Percentiles rank a stretch among this genome's conserved stretches.
phyloP scores from a whole-genome alignment of 2,113 vertebrate genomes.

The Mola mola region DNA sequence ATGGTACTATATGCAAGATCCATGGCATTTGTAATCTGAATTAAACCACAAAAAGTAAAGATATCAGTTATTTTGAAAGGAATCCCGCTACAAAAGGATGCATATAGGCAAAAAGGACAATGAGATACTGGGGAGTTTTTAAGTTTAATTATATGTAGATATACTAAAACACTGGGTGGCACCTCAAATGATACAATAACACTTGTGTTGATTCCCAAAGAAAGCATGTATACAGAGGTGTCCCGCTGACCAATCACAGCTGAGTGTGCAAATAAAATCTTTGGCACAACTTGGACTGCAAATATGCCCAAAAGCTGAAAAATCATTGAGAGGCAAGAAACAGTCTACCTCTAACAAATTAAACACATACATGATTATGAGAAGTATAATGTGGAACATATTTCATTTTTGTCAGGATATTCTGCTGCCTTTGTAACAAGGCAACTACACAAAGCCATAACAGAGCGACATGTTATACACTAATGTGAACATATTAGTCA shows the following conservation, averaged over 20 bases:
- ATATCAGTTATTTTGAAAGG: not conserved
- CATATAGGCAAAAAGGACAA: not conserved
- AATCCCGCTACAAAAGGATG: not conserved
- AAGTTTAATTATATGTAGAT: conserved; percentile 4
- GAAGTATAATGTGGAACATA: too few relatives aligned
- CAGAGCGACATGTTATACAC: too few relatives aligned
- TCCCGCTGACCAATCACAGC: conserved; percentile 10
- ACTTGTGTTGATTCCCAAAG: conserved; percentile 21
- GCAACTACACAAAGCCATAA: too few relatives aligned
- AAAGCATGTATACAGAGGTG: not conserved
- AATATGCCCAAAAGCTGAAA: conserved; percentile 7
- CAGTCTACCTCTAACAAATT: too few relatives aligned
- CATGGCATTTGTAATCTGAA: too few relatives aligned
- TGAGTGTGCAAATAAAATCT: conserved; percentile 24
- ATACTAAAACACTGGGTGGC: not conserved
- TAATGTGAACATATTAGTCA: too few relatives aligned
- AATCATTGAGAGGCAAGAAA: not conserved
- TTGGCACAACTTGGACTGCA: not conserved
- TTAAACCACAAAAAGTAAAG: too few relatives aligned
- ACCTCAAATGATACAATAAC: not conserved
- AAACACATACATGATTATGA: too few relatives aligned
- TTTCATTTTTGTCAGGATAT: too few relatives aligned
- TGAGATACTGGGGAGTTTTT: not conserved
- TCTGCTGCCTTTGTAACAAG: too few relatives aligned
- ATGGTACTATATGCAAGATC: too few relatives aligned